Base-by-base conservation (phyloP, 1,140 invertebrate genomes). In the Pinna nobilis region DNA sequence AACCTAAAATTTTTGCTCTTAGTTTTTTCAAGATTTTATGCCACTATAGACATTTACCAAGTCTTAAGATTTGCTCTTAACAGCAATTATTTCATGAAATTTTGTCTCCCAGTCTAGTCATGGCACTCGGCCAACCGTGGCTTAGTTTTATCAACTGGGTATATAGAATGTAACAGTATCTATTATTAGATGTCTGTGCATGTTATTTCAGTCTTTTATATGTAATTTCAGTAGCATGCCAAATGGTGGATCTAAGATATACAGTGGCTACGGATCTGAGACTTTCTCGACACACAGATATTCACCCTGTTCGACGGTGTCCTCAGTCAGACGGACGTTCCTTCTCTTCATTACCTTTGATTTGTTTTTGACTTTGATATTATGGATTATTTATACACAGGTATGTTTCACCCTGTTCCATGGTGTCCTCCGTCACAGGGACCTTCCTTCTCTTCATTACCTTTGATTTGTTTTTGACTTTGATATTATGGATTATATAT, bases 401-500 rank as follows among this genome's bases (percentile, higher is more conserved):
- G 81, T 82, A 68, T 61, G 37, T 49, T 25, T 28, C 18, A 28
- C 6, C 2, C n/a, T 44, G 28, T 23, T 37, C 6, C 5, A 23
- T 32, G 33, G 20, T 44, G 92, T 97, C 95, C 0, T 93, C 93
- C 35, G 94, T 96, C 23, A 90, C 95, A 53, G 89, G 95, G 77
- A 96, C 96, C 85, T 97, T 97, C 88, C 96, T 95, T 84, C 91
- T 97, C 15, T 94, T 96, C 85, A 93, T 95, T 39, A 95, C 94
- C 3, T 97, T 97, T 88, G 95, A 97, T 88, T 89, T 97, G 51
- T 90, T 95, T 1, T 95, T 97, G 82, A 95, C 94, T 1, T 92
- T 93, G 72, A 90, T 97, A 0, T 92, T 97, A 86, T 97, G 95
- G 95, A 91, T 96, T 6, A 95, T 96, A 81, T 80, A 82, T 33